Conservation (phyloP, 1,140 invertebrate genomes). For the Wiebesia pumilae region DNA sequence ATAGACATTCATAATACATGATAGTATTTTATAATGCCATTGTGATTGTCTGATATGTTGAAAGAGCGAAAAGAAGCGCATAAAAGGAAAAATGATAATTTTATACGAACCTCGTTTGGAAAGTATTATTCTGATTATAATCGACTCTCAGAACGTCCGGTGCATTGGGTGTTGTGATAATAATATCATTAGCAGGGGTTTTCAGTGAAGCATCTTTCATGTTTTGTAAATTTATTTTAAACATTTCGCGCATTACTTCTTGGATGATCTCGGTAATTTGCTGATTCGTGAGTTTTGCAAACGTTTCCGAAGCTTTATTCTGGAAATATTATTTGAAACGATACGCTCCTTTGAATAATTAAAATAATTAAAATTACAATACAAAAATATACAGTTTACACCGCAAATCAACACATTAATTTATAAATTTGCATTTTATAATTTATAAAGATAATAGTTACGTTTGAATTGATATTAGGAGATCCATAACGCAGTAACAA, state of each 20-base stretch:
- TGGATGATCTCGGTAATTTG: conserved; percentile 34
- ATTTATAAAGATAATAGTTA: conserved; percentile 12
- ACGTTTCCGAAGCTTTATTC: not conserved
- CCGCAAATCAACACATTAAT: not conserved
- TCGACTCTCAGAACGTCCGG: conserved; percentile 48
- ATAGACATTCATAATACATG: not conserved
- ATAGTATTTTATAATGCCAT: not conserved
- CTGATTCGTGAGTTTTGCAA: not conserved
- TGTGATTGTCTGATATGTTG: not conserved
- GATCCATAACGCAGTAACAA: conserved; percentile 21
- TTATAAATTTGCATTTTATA: not conserved
- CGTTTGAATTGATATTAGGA: not conserved
- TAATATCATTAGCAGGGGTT: conserved; percentile 44
- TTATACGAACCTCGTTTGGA: conserved; percentile 21
- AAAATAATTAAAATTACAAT: not conserved
- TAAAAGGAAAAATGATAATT: not conserved
- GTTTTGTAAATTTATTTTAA: conserved; percentile 40
- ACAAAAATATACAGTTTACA: too few species aligned
- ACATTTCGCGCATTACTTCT: not conserved
- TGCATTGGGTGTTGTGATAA: conserved; percentile 47
- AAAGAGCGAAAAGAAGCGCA: not conserved
- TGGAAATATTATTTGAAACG: not conserved
- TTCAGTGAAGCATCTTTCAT: conserved; percentile 18
- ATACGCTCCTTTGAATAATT: too few species aligned
- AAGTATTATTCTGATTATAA: conserved; percentile 37